Evolutionary conservation across 2,888 invertebrate genomes (phyloP).

Genomic region (Erynnis tages): DNA sequence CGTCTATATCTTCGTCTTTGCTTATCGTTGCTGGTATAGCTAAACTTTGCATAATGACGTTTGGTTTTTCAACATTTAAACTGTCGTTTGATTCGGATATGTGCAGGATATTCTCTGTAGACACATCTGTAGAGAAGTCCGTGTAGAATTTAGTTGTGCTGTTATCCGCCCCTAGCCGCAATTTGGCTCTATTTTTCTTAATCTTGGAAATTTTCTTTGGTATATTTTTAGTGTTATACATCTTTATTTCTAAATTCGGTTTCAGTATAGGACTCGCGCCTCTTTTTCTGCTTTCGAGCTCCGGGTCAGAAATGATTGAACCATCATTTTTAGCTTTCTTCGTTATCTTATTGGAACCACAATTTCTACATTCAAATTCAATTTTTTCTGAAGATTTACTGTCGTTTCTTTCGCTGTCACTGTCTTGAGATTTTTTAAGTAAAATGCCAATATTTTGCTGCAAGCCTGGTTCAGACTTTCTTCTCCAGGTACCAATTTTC

Average conservation of each 20-base stretch:
- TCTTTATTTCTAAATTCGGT: conserved; percentile 77
- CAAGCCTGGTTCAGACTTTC: conserved; percentile 87
- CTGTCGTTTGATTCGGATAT: conserved; percentile 86
- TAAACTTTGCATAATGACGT: conserved; percentile 42
- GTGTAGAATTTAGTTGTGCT: conserved; percentile 86
- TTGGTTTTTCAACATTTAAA: conserved; percentile 66
- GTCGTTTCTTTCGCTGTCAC: conserved; percentile 60
- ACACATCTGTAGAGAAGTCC: conserved; percentile 83
- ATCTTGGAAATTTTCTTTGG: conserved; percentile 87
- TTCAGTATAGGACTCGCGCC: conserved; percentile 41
- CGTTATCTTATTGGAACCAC: conserved; percentile 70
- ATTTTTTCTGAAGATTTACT: conserved; percentile 65
- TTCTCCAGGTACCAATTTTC: conserved; percentile 85
- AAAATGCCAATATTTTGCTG: conserved; percentile 63
- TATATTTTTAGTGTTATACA: conserved; percentile 85
- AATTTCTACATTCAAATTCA: conserved; percentile 73
- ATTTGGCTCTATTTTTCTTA: conserved; percentile 84
- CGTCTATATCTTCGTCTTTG: conserved; percentile 72
- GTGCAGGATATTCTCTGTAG: conserved; percentile 81
- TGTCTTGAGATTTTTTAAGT: conserved; percentile 61
- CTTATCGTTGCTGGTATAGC: conserved; percentile 53
- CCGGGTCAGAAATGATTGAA: conserved; percentile 61
- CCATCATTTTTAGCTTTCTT: conserved; percentile 55
- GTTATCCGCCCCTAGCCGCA: conserved; percentile 67
- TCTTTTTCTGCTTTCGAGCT: conserved; percentile 57